Conservation (phyloP, 2,888 invertebrate species). For the Rugalucina vietnamica region DNA sequence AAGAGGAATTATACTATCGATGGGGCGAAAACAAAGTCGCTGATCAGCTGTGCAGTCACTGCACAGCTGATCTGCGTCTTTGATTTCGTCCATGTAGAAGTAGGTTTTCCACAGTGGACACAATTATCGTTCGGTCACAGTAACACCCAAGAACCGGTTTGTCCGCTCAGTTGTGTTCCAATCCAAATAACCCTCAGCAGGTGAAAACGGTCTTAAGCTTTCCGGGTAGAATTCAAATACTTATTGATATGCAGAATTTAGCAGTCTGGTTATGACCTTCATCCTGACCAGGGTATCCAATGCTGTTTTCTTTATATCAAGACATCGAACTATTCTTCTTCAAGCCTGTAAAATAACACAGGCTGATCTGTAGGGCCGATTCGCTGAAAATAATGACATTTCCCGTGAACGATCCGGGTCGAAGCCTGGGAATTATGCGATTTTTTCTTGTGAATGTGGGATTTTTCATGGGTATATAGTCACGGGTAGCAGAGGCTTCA, state of each 20-base stretch:
- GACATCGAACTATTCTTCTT: not conserved
- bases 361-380: not conserved
- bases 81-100: too few relatives aligned
- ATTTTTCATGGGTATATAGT: conserved; percentile 3
- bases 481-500: not conserved
- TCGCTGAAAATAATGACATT: not conserved
- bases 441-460: not conserved
- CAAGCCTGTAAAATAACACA: not conserved
- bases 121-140: too few relatives aligned
- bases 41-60: too few relatives aligned
- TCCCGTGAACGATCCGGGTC: not conserved
- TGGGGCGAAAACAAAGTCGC: too few relatives aligned
- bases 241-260: not conserved
- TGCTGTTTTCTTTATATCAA: not conserved
- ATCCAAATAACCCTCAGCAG: not conserved
- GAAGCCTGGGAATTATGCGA: not conserved
- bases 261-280: not conserved
- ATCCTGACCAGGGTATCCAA: not conserved
- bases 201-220: not conserved
- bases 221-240: not conserved
- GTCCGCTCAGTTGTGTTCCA: not conserved
- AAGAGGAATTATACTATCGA: too few relatives aligned
- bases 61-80: too few relatives aligned
- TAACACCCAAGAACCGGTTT: conserved; percentile 13
- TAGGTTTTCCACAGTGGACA: too few relatives aligned